Conservation (phyloP, 2,888 invertebrate genomes). For the Hofmannophila pseudospretella region DNA sequence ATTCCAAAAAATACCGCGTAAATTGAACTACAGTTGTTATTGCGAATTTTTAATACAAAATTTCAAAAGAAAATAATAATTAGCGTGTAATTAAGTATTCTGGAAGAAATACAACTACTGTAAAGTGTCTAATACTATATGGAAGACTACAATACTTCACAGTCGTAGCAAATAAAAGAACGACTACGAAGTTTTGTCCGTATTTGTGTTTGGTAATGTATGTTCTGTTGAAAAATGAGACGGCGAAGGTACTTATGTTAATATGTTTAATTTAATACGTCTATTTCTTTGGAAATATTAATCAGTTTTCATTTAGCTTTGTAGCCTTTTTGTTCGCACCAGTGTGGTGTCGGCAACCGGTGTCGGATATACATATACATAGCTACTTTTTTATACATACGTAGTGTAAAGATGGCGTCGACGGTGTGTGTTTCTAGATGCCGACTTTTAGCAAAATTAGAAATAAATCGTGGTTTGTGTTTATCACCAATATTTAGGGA, state of each 20-base stretch:
- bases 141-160: too few species aligned
- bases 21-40: too few species aligned
- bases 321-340: not conserved
- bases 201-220: too few species aligned
- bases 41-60: too few species aligned
- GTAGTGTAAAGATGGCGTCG: conserved; percentile 80
- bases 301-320: not conserved
- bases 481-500: conserved; percentile 71
- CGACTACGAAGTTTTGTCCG: too few species aligned
- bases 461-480: conserved; percentile 78
- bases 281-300: not conserved
- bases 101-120: too few species aligned
- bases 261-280: not conserved
- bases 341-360: conserved; percentile 11
- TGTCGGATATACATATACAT: conserved; percentile 7
- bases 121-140: too few species aligned
- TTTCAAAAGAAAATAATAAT: too few species aligned
- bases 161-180: too few species aligned
- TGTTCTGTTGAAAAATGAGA: too few species aligned
- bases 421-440: conserved; percentile 79
- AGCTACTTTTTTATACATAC: conserved; percentile 23
- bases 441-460: conserved; percentile 79
- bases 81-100: too few species aligned
- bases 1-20: too few species aligned
- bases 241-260: not conserved